Evolutionary conservation across 2,888 invertebrate genomes (phyloP), one percentile per base, ranked within the genome.

Genomic region (Cantharis rufa): DNA sequence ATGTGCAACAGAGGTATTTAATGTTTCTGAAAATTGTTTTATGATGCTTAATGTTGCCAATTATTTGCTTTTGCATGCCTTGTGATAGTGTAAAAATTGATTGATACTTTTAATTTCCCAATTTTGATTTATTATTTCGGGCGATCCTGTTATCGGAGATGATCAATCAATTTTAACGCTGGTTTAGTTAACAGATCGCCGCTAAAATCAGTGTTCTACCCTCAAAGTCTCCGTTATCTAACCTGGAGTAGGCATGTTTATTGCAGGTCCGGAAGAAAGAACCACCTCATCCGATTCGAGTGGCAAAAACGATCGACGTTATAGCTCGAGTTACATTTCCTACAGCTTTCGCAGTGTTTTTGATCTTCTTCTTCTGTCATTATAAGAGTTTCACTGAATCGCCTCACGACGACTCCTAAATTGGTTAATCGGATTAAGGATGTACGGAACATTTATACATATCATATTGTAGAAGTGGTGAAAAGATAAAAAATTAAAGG

Each of bases 351-450:
- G 94, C 96, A 87, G 93, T 96, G 88, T 97, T 97, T 91, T 93
- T 97, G 86, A 94, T 96, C 88, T 97, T 96, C 91, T 97, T 97
- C 92, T 97, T 97, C 91, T 95, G 96, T 87, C 96, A 96, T 91
- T 96, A 96, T 91, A 96, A 95, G 89, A 95, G 94, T 90, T 94
- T 94, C 88, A 92, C 92, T 89, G 92, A 93, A 90, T 90, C 86
- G 80, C 84, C 85, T 80, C 84, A 86, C 80, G 85, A 74, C 16
- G 18, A 72, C 15, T 72, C 48, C 48, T 72, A 72, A 48, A 69
- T 16, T 72, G 63, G 68, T 73, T 69, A 24, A 66, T 18, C 71
- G 62, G 72, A 69, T 62, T 61, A 70, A 66, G 48, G 32, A 66
- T 66, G 7, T 24, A 66, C 64, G 64, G 64, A 24, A 66, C 24